Conservation (phyloP, 2,888 invertebrate genomes). For the Labia minor region DNA sequence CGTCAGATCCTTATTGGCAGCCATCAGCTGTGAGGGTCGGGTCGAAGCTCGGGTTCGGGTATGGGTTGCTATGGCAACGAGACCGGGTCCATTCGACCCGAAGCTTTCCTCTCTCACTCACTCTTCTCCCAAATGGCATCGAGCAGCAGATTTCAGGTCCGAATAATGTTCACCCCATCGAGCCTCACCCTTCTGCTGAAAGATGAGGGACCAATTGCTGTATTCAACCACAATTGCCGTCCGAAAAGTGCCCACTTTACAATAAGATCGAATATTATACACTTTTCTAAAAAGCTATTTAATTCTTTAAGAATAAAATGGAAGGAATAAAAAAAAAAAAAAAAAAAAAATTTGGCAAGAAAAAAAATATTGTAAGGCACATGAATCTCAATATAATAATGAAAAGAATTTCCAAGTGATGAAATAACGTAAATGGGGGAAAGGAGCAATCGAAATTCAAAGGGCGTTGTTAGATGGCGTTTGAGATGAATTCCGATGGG, state of each 20-base stretch:
- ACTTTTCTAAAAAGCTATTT: neutral
- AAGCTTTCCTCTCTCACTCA: too few relatives aligned
- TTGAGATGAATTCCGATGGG: neutral
- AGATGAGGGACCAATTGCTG: neutral
- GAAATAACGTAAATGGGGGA: too few relatives aligned
- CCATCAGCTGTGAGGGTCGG: neutral
- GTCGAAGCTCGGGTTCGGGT: neutral
- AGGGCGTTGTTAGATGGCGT: neutral
- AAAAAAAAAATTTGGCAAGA: too few relatives aligned
- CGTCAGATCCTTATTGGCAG: neutral
- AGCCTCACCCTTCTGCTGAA: neutral
- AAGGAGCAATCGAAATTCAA: neutral
- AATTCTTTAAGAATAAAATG: neutral
- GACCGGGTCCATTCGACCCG: neutral
- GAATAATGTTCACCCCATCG: neutral
- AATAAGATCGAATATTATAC: neutral
- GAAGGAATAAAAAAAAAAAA: neutral
- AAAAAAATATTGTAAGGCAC: too few relatives aligned
- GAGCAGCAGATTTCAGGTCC: neutral
- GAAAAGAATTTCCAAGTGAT: too few relatives aligned
- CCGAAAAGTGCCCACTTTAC: neutral
- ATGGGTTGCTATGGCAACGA: neutral
- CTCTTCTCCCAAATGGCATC: neutral
- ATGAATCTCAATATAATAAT: too few relatives aligned
- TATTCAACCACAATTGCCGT: neutral